Evolutionary conservation across 2,888 invertebrate species (phyloP).

Genomic region (Ceratothoa steindachneri): DNA sequence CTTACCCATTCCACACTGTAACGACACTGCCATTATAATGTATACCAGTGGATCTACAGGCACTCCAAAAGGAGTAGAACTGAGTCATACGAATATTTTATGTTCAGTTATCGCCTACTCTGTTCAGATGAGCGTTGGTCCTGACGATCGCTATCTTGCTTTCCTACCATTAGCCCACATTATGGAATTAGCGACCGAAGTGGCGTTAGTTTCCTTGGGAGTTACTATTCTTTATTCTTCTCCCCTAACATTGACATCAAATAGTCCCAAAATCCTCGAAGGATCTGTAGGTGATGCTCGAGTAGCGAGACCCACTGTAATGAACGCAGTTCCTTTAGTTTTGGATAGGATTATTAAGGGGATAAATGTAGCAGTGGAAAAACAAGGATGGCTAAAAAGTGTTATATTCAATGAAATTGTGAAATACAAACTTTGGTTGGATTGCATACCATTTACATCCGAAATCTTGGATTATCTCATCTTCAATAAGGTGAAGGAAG

Average conservation of each 20-base stretch:
- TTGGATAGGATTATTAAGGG: constrained; percentile 96
- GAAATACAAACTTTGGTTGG: constrained; percentile 70
- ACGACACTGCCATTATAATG: constrained; percentile 75
- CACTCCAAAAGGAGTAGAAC: constrained; percentile 54
- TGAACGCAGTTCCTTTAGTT: constrained; percentile 93
- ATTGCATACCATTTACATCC: constrained; percentile 36
- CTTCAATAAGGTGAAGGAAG: constrained; percentile 63
- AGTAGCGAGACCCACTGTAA: constrained; percentile 82
- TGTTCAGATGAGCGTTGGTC: constrained; percentile 45
- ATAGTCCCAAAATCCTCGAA: constrained; percentile 90
- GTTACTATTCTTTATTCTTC: constrained; percentile 94
- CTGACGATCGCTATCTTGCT: constrained; percentile 79
- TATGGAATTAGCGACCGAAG: constrained; percentile 82
- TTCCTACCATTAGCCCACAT: constrained; percentile 96
- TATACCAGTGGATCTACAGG: constrained; percentile 61
- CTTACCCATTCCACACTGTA: constrained; percentile 46
- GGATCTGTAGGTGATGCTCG: constrained; percentile 93
- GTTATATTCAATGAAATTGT: constrained; percentile 91
- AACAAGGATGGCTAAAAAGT: constrained; percentile 71
- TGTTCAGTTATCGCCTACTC: constrained; percentile 42
- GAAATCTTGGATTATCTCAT: constrained; percentile 53
- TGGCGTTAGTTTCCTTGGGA: constrained; percentile 56
- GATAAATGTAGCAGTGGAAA: constrained; percentile 87
- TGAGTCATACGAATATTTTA: constrained; percentile 45
- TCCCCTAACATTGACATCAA: constrained; percentile 84